phyloP scores from a whole-genome alignment of 2,888 invertebrate genomes.

The Perithous albicinctus region DNA sequence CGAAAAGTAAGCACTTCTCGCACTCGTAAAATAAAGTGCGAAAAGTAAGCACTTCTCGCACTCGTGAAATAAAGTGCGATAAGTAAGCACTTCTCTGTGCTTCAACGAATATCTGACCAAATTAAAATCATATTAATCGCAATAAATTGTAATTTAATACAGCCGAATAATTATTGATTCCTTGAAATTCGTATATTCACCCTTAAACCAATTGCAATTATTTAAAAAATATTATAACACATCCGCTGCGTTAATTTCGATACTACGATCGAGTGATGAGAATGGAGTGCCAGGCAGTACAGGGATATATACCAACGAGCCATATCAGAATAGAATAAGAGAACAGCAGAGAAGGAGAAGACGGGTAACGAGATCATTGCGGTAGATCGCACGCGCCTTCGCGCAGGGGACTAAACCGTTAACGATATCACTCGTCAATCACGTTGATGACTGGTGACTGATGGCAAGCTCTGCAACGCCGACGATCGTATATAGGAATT shows the following conservation, averaged over 20 bases:
- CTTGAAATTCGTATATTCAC: not conserved
- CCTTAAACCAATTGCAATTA: not conserved
- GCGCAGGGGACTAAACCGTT: slow-evolving; percentile 77
- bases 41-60: no score
- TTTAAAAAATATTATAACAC: not conserved
- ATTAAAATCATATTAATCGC: no score
- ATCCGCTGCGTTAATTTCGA: not conserved
- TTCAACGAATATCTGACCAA: not conserved
- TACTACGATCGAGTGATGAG: not conserved
- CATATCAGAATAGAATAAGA: slow-evolving; percentile 30
- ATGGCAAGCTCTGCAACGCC: slow-evolving; percentile 61
- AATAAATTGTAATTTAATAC: no score
- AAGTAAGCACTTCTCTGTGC: not conserved
- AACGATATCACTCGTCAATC: slow-evolving; percentile 84
- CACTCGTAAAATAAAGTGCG: no score
- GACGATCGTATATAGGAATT: slow-evolving; percentile 67
- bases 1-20: no score
- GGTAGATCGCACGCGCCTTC: slow-evolving; percentile 77
- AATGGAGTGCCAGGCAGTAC: not conserved
- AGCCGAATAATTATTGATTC: no score
- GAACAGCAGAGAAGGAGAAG: slow-evolving; percentile 54
- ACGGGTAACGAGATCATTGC: slow-evolving; percentile 80
- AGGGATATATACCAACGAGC: not conserved
- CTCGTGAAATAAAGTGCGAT: no score
- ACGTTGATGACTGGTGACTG: slow-evolving; percentile 80